These are phyloP conservation scores for Clarias batrachus DNA, from an alignment of 2,113 vertebrate species.

Conservation along the genomic window DNA sequence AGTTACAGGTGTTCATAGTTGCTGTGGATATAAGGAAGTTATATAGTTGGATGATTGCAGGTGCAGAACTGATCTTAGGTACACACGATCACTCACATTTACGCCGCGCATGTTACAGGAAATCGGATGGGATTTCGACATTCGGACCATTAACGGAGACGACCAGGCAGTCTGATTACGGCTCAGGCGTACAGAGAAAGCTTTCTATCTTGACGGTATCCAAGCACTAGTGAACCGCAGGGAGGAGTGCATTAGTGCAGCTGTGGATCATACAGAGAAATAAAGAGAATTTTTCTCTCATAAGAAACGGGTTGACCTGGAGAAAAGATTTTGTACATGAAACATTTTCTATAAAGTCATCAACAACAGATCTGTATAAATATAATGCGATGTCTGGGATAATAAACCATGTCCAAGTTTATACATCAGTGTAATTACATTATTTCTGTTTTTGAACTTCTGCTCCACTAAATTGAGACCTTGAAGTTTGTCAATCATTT, in stretches of 20 bases:
- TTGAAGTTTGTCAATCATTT: conserved; percentile 7
- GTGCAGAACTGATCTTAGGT: conserved; percentile 38
- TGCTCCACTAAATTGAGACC: conserved; percentile 15
- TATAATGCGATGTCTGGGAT: conserved; percentile 20
- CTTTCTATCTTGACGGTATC: too few relatives aligned
- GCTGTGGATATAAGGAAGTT: conserved; percentile 83
- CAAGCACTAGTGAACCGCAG: too few relatives aligned
- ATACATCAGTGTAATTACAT: conserved; percentile 25
- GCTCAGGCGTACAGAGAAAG: too few relatives aligned
- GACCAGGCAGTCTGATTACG: too few relatives aligned
- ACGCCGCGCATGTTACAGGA: too few relatives aligned
- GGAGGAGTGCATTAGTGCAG: too few relatives aligned
- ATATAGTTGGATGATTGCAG: conserved; percentile 76
- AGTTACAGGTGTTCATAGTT: conserved; percentile 81
- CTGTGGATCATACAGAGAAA: too few relatives aligned
- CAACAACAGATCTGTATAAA: conserved; percentile 1
- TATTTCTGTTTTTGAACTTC: conserved; percentile 10
- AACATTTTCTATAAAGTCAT: background rate
- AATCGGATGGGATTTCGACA: too few relatives aligned
- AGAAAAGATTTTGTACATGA: background rate
- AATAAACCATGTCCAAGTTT: conserved; percentile 33
- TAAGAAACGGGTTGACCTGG: too few relatives aligned
- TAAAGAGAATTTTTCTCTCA: too few relatives aligned
- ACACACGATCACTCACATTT: background rate
- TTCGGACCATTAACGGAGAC: too few relatives aligned